Evolutionary conservation across 2,797 vertebrate genomes (phyloP).

Genomic region (Tangara arthus): DNA sequence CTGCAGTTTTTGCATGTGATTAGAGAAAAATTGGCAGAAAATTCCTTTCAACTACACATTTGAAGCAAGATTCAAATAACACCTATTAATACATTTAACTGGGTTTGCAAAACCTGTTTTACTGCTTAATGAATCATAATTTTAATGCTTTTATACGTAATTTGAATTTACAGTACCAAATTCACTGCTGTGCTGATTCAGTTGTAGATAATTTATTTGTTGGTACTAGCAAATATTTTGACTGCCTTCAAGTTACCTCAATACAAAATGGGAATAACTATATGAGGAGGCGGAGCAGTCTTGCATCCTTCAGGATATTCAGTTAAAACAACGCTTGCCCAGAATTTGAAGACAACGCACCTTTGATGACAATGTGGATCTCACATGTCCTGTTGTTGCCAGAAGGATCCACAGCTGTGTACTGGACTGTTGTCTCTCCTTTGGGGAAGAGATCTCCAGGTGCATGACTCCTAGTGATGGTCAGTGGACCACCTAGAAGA

Average conservation of each 20-base stretch:
- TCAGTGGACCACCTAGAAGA: conserved; percentile 79
- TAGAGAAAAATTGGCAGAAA: background rate
- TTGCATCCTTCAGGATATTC: background rate
- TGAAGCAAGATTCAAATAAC: background rate
- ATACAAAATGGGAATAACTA: background rate
- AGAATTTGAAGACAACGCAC: conserved; percentile 67
- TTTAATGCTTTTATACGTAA: background rate
- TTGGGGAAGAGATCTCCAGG: conserved; percentile 86
- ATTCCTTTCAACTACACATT: background rate
- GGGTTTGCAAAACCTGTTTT: background rate
- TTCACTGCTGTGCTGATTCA: background rate
- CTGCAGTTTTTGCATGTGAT: background rate
- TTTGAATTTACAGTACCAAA: background rate
- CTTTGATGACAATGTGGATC: conserved; percentile 88
- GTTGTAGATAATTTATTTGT: background rate
- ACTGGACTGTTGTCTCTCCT: conserved; percentile 87
- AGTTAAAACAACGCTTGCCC: background rate
- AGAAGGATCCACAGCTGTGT: conserved; percentile 86
- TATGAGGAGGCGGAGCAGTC: background rate
- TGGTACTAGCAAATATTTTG: background rate
- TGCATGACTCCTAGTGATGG: conserved; percentile 81
- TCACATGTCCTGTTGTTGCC: conserved; percentile 93
- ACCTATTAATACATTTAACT: background rate
- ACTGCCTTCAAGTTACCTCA: background rate
- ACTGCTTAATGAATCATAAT: background rate